Base-by-base conservation (phyloP, 2,797 vertebrate genomes). In the Erpetoichthys calabaricus region DNA sequence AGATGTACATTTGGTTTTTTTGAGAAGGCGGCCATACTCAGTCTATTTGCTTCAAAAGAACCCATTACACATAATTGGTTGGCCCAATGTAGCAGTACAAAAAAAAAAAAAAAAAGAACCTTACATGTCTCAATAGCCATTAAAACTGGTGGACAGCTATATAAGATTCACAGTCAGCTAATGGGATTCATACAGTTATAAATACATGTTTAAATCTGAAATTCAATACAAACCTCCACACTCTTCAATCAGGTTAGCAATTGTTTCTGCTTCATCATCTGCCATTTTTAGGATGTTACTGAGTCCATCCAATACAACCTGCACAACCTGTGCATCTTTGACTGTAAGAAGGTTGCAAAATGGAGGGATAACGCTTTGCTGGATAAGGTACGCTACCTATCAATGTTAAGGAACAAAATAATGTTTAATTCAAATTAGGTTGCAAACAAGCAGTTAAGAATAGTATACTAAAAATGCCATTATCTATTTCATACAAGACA, bases 261-360 rank as follows among this genome's bases (percentile, higher is more conserved):
- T 94, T 54, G 86, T 94, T 81, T 98, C 96, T 0, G 93, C 90
- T 74, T 99, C 92, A 8, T 98, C 95, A 61, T 98, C 94, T 6
- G 94, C 94, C 96, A 99, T 99, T 82, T 98, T 99, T 64, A 99
- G 89, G 80, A 99, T 99, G 85, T 99, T 99, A 87, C 92, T 99
- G 76, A 99, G 86, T 63, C 96, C 96, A 52, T 99, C 96, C 45
- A 99, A 85, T 60, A 99, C 96, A 46, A 99, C 96, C 74, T 99
- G 96, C 63, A 98, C 94, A 56, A 99, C 96, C 68, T 99, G 95
- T 51, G 94, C 89, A 44, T 98, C 96, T 82, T 99, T 99, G 76
- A 99, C 96, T 44, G 84, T 95, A 73, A 99, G 87, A 80, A 99
- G 85, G 70, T 93, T 97, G 83, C 96, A 99, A 79, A 99, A 99